Conservation (phyloP, 2,797 vertebrate species). For the Carcharodon carcharias region DNA sequence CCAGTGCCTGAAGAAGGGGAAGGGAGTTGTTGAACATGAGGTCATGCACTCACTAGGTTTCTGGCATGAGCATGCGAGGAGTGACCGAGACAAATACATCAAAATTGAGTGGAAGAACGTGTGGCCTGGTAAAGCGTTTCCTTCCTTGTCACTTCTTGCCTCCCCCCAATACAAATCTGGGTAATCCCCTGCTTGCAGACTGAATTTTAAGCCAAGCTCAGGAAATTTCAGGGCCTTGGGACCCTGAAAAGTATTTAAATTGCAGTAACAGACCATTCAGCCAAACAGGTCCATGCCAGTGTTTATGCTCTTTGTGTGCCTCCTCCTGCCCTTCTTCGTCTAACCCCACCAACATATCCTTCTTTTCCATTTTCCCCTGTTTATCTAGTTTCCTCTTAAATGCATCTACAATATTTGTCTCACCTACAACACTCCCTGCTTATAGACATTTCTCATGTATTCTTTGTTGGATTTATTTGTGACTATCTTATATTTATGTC, state of each 20-base stretch:
- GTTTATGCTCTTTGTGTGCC: neutral
- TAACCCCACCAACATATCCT: neutral
- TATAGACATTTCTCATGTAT: neutral
- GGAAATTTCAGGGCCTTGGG: neutral
- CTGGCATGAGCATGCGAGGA: conserved; percentile 55
- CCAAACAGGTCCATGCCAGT: neutral
- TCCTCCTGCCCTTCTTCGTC: neutral
- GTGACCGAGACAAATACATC: conserved; percentile 51
- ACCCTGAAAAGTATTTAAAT: neutral
- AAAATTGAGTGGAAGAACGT: conserved; percentile 49
- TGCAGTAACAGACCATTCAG: neutral
- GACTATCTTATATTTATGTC: neutral
- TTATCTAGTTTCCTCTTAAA: neutral
- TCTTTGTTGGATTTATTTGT: neutral
- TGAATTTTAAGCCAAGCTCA: neutral
- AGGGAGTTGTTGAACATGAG: conserved; percentile 51
- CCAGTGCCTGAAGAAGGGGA: conserved; percentile 49
- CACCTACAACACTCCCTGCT: neutral
- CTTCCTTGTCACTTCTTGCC: neutral
- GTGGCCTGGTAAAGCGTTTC: conserved; percentile 43
- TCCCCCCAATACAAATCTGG: neutral
- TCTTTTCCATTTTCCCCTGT: neutral
- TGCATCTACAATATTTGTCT: neutral
- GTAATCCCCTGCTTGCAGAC: neutral
- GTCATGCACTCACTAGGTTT: conserved; percentile 56